Conservation (phyloP, 2,888 invertebrate genomes). For the Macropis europaea region DNA sequence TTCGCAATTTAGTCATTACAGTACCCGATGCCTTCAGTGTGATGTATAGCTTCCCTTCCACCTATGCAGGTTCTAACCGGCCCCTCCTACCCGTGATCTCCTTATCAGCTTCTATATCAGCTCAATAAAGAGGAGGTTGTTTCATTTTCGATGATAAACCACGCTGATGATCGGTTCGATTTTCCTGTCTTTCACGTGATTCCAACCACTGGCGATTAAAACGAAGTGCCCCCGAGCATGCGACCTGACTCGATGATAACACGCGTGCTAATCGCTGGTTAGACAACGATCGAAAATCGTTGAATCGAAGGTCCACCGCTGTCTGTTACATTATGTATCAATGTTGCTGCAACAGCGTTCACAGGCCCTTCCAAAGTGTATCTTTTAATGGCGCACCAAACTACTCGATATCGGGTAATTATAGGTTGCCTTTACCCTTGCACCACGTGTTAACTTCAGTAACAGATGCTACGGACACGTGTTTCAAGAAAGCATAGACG, state of each 20-base stretch:
- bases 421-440: conserved; percentile 9
- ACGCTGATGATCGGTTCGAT: conserved; percentile 12
- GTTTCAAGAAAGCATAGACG: conserved; percentile 10
- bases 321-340: not conserved
- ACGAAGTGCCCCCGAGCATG: not conserved
- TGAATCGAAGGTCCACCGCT: no score
- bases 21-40: conserved; percentile 55
- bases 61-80: conserved; percentile 46
- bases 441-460: not conserved
- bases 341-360: not conserved
- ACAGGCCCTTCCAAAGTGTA: not conserved
- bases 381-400: not conserved
- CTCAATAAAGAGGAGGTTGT: conserved; percentile 45
- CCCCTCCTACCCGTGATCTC: conserved; percentile 36
- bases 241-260: no score
- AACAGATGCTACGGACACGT: conserved; percentile 22
- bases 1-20: conserved; percentile 64
- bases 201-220: not conserved
- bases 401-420: conserved; percentile 25
- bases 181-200: not conserved
- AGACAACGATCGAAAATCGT: not conserved
- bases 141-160: conserved; percentile 45
- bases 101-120: conserved; percentile 49
- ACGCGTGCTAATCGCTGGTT: not conserved
- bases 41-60: conserved; percentile 62